These are phyloP conservation scores for Ambastaia sidthimunki DNA, from an alignment of 2,797 vertebrate genomes.

Conservation along the genomic window DNA sequence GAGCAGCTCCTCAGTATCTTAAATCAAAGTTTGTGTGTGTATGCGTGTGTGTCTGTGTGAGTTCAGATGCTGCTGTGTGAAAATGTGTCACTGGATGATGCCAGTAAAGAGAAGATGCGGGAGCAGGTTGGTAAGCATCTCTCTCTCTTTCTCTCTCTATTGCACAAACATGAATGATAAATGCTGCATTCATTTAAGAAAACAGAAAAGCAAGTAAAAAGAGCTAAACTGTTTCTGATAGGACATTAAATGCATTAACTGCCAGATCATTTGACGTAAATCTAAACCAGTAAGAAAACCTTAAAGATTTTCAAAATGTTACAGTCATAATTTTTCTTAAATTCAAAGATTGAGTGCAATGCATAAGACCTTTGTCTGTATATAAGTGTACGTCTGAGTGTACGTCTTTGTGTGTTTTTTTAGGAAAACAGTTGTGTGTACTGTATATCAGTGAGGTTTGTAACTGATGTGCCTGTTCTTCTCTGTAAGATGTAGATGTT, in stretches of 20 bases:
- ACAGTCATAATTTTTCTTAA: neutral
- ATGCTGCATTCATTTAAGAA: neutral
- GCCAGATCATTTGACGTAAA: constrained; percentile 1
- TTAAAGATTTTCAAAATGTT: neutral
- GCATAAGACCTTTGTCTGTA: neutral
- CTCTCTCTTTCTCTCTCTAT: neutral
- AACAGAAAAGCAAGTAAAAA: constrained; percentile 8
- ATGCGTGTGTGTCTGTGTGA: constrained; percentile 1
- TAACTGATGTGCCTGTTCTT: neutral
- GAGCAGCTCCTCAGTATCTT: constrained; percentile 47
- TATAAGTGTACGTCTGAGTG: neutral
- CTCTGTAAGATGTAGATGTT: too few relatives aligned
- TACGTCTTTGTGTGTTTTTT: neutral
- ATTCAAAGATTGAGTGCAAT: neutral
- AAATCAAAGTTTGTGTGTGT: constrained; percentile 25
- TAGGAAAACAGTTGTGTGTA: neutral
- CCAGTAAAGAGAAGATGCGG: constrained; percentile 16
- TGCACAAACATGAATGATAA: constrained; percentile 14
- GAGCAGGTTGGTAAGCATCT: constrained; percentile 16
- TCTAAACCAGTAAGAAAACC: neutral
- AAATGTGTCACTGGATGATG: constrained; percentile 42
- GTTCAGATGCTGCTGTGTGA: constrained; percentile 22
- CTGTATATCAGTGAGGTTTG: neutral
- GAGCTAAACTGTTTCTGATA: neutral
- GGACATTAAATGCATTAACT: neutral